These are phyloP conservation scores for Drosophila sturtevanti DNA, from an alignment of 1,140 invertebrate genomes.

Conservation along the genomic window DNA sequence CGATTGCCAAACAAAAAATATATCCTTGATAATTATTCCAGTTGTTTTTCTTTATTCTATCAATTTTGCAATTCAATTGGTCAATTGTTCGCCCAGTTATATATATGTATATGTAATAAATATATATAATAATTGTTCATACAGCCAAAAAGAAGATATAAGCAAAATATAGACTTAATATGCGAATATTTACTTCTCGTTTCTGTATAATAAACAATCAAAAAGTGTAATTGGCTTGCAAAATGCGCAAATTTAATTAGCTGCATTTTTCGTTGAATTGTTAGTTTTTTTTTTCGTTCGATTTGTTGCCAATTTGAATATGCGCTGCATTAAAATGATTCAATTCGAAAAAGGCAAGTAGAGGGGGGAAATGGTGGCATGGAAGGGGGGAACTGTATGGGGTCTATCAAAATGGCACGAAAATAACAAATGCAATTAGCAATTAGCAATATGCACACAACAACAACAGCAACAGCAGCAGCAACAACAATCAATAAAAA, in stretches of 20 bases:
- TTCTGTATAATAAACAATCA: conserved; percentile 43
- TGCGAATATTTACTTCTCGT: background rate
- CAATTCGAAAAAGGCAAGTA: conserved; percentile 37
- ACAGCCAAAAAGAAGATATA: background rate
- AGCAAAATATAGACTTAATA: background rate
- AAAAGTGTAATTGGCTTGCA: conserved; percentile 40
- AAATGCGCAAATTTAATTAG: conserved; percentile 57
- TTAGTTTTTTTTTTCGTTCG: conserved; percentile 43
- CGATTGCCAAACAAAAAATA: background rate
- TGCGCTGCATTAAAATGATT: conserved; percentile 64
- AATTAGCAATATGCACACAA: conserved; percentile 58
- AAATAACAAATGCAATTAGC: conserved; percentile 67
- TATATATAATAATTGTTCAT: background rate
- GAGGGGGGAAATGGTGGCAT: no score
- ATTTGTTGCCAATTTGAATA: conserved; percentile 48
- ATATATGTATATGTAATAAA: no score
- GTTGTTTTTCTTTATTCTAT: no score
- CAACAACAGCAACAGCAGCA: conserved; percentile 1
- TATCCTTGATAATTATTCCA: background rate
- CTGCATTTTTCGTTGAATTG: conserved; percentile 51
- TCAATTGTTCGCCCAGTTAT: background rate
- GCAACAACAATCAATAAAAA: conserved; percentile 45
- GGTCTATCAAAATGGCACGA: conserved; percentile 14
- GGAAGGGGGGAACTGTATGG: background rate
- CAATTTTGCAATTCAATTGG: background rate